These are phyloP conservation scores for Lepetodrilus schrolli DNA, from an alignment of 2,888 invertebrate species.

Conservation along the genomic window DNA sequence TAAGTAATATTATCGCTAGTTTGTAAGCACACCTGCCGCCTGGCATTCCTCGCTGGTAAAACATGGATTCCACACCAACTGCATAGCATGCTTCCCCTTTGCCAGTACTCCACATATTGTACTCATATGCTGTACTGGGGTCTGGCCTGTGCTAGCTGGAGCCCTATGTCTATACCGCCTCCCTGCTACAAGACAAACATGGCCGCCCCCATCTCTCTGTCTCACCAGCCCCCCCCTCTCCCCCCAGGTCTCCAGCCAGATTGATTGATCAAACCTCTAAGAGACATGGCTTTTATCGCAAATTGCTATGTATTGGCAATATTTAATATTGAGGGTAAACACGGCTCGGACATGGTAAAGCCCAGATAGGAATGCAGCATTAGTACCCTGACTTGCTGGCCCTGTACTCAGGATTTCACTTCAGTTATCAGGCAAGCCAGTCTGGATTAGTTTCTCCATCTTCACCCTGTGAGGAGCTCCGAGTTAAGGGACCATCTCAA, in stretches of 20 bases:
- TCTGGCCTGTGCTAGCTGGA: background rate
- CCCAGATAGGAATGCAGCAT: background rate
- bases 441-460: background rate
- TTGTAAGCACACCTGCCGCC: no score
- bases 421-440: background rate
- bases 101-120: background rate
- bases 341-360: background rate
- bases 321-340: background rate
- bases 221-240: background rate
- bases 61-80: constrained; percentile 22
- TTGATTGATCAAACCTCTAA: constrained; percentile 5
- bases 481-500: constrained; percentile 10
- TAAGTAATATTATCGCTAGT: no score
- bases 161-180: background rate
- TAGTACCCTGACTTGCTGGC: background rate
- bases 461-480: background rate
- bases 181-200: background rate
- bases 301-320: background rate
- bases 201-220: background rate
- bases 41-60: no score
- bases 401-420: background rate
- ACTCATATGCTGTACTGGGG: background rate
- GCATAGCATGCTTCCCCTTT: background rate
- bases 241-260: background rate
- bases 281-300: background rate